These are phyloP conservation scores for Agriopis marginaria DNA, from an alignment of 2,888 invertebrate genomes.

Conservation along the genomic window DNA sequence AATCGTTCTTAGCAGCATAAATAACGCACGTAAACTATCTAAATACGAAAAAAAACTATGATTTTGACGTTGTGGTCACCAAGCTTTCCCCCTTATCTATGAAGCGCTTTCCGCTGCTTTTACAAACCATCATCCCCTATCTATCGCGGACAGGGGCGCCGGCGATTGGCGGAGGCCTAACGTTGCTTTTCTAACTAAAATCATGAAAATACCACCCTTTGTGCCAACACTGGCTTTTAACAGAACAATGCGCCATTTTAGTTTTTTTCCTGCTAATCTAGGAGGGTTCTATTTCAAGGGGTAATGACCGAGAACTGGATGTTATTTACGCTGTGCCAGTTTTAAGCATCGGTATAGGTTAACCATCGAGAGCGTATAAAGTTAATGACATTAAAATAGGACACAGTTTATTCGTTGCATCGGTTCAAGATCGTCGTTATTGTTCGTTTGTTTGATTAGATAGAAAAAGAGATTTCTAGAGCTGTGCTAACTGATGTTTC, in stretches of 20 bases:
- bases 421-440: background rate
- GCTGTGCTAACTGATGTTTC: too few species aligned
- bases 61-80: conserved; percentile 14
- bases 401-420: background rate
- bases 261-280: conserved; percentile 75
- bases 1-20: too few species aligned
- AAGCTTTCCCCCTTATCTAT: conserved; percentile 57
- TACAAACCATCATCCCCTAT: conserved; percentile 71
- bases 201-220: conserved; percentile 76
- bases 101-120: conserved; percentile 72
- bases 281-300: conserved; percentile 68
- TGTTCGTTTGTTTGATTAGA: background rate
- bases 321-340: conserved; percentile 53
- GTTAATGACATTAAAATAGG: conserved; percentile 17
- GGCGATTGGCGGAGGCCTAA: conserved; percentile 70
- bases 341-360: conserved; percentile 30
- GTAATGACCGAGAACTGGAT: conserved; percentile 69
- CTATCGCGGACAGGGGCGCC: conserved; percentile 66
- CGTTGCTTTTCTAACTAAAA: conserved; percentile 71
- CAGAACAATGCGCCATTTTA: conserved; percentile 79
- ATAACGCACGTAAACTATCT: too few species aligned
- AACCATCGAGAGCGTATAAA: background rate
- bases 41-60: background rate
- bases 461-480: too few species aligned
- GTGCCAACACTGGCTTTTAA: conserved; percentile 71